These are phyloP conservation scores for Clistopyga incitator DNA, from an alignment of 2,888 invertebrate genomes.

Conservation along the genomic window DNA sequence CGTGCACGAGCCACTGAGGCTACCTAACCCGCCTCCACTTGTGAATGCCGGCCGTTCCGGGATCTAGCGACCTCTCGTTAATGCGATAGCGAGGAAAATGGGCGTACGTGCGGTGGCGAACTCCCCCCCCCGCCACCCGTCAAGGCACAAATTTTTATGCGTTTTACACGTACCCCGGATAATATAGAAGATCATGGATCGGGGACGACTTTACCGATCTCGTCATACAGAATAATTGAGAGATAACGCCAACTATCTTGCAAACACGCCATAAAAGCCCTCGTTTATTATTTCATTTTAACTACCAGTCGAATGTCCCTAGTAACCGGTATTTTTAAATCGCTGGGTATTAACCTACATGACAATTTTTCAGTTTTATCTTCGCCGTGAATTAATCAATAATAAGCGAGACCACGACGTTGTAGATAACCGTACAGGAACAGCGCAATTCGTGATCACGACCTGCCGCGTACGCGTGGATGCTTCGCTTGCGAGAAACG, in stretches of 20 bases:
- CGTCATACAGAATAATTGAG: neutral
- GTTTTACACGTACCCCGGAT: constrained; percentile 22
- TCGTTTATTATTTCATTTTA: neutral
- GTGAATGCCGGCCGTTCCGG: constrained; percentile 42
- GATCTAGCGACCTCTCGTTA: constrained; percentile 34
- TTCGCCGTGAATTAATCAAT: neutral
- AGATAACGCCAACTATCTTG: neutral
- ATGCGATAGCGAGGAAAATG: constrained; percentile 41
- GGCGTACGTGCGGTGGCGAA: constrained; percentile 33
- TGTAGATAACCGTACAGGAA: neutral
- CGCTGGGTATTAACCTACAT: neutral
- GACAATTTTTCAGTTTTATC: neutral
- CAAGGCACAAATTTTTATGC: constrained; percentile 22
- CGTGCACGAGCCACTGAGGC: constrained; percentile 1
- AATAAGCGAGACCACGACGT: neutral
- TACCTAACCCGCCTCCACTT: constrained; percentile 15
- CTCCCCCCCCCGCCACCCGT: neutral
- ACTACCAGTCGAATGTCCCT: neutral
- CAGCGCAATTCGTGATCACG: too few relatives aligned
- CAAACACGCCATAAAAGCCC: neutral
- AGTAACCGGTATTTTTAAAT: neutral
- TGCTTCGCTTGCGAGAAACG: neutral
- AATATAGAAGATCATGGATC: constrained; percentile 8
- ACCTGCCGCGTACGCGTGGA: neutral
- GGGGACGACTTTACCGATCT: neutral